Conservation (phyloP, 2,797 vertebrate genomes). For the Pempheris klunzingeri region DNA sequence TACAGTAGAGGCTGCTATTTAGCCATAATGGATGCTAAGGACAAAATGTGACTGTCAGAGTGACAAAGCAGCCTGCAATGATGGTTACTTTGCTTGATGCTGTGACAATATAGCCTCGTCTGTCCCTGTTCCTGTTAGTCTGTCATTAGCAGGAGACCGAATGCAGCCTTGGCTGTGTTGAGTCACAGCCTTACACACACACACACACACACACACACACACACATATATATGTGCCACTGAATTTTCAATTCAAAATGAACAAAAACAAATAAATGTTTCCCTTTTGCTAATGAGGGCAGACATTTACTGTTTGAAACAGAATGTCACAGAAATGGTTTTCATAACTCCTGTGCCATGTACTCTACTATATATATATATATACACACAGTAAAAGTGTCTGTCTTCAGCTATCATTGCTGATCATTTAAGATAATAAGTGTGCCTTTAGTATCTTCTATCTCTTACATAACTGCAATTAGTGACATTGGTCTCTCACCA, state of each 20-base stretch:
- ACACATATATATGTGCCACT: slow-evolving; percentile 27
- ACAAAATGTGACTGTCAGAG: slow-evolving; percentile 73
- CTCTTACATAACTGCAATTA: neutral
- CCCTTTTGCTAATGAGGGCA: slow-evolving; percentile 16
- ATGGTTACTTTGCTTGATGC: slow-evolving; percentile 57
- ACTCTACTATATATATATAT: neutral
- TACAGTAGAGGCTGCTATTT: slow-evolving; percentile 35
- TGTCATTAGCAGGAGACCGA: slow-evolving; percentile 57
- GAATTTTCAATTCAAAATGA: slow-evolving; percentile 23
- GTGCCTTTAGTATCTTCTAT: neutral
- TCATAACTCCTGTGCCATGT: neutral
- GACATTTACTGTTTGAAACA: slow-evolving; percentile 14
- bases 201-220: too few relatives aligned
- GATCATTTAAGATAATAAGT: slow-evolving; percentile 44
- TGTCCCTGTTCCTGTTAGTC: slow-evolving; percentile 61
- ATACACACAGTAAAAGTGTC: neutral
- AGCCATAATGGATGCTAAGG: slow-evolving; percentile 53
- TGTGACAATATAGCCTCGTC: slow-evolving; percentile 58
- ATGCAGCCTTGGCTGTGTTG: slow-evolving; percentile 40
- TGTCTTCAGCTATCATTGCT: slow-evolving; percentile 24
- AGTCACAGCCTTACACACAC: slow-evolving; percentile 51
- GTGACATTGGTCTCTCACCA: slow-evolving; percentile 39
- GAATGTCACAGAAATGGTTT: slow-evolving; percentile 16
- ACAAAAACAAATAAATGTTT: slow-evolving; percentile 19
- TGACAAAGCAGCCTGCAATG: slow-evolving; percentile 61